Evolutionary conservation across 2,888 invertebrate genomes (phyloP).

Genomic region (Bedellia somnulentella): DNA sequence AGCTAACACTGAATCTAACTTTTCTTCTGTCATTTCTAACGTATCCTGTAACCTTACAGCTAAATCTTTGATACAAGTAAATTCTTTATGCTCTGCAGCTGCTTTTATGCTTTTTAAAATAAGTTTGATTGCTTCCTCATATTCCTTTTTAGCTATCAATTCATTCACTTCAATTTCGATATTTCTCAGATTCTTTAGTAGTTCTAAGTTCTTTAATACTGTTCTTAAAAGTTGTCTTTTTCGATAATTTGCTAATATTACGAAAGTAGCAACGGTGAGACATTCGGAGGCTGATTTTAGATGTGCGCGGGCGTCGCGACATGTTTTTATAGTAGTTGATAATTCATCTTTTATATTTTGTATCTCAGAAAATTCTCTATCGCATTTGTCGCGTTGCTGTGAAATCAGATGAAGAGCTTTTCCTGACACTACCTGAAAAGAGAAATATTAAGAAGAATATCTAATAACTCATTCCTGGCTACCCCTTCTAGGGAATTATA

Average conservation of each 20-base stretch:
- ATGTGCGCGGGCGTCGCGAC: conserved; percentile 71
- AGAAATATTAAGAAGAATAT: conserved; percentile 2
- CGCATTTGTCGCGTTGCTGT: conserved; percentile 87
- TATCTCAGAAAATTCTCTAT: conserved; percentile 80
- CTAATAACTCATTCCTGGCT: too few species aligned
- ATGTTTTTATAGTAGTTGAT: conserved; percentile 68
- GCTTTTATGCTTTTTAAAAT: conserved; percentile 86
- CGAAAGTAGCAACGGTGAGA: conserved; percentile 82
- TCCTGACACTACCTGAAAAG: conserved; percentile 79
- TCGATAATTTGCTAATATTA: conserved; percentile 88
- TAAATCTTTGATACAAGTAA: conserved; percentile 87
- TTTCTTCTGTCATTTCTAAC: conserved; percentile 86
- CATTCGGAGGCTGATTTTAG: conserved; percentile 77
- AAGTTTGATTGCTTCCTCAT: conserved; percentile 87
- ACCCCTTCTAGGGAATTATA: too few species aligned
- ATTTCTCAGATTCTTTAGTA: conserved; percentile 62
- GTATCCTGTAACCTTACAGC: conserved; percentile 88
- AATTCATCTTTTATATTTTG: conserved; percentile 71
- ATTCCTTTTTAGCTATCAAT: conserved; percentile 80
- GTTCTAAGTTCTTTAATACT: conserved; percentile 72
- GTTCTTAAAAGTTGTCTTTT: conserved; percentile 83
- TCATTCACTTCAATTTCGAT: conserved; percentile 85
- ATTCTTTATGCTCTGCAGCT: conserved; percentile 83
- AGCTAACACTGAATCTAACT: conserved; percentile 83
- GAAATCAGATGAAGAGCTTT: conserved; percentile 91